These are phyloP conservation scores for Psettodes erumei DNA, from an alignment of 2,113 vertebrate species.

Conservation along the genomic window DNA sequence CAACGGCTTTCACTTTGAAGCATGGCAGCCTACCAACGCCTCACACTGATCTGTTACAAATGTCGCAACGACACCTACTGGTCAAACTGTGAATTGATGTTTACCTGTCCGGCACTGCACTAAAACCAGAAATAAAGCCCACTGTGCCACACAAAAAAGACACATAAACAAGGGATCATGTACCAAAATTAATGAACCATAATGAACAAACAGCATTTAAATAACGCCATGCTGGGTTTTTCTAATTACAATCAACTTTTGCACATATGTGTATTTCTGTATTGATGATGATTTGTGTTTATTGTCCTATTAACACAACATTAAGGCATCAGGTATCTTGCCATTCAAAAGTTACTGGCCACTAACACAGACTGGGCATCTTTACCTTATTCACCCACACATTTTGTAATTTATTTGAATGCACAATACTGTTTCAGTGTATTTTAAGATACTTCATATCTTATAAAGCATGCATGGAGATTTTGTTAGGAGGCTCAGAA, in stretches of 20 bases:
- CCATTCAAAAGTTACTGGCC: neutral
- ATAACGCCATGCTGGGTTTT: neutral
- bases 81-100: neutral
- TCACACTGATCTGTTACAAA: neutral
- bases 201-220: neutral
- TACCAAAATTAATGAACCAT: neutral
- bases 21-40: neutral
- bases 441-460: neutral
- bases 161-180: neutral
- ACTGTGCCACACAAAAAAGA: neutral
- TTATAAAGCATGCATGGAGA: neutral
- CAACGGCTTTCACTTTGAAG: neutral
- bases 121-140: neutral
- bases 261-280: neutral
- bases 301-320: neutral
- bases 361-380: neutral
- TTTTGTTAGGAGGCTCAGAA: neutral
- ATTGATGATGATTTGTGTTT: neutral
- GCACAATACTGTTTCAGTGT: neutral
- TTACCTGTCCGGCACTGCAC: neutral
- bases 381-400: neutral
- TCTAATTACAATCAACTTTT: neutral
- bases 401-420: neutral
- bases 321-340: neutral
- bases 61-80: slow-evolving; percentile 62